phyloP scores from a whole-genome alignment of 2,888 invertebrate genomes.

The Heteromyza rotundicornis region DNA sequence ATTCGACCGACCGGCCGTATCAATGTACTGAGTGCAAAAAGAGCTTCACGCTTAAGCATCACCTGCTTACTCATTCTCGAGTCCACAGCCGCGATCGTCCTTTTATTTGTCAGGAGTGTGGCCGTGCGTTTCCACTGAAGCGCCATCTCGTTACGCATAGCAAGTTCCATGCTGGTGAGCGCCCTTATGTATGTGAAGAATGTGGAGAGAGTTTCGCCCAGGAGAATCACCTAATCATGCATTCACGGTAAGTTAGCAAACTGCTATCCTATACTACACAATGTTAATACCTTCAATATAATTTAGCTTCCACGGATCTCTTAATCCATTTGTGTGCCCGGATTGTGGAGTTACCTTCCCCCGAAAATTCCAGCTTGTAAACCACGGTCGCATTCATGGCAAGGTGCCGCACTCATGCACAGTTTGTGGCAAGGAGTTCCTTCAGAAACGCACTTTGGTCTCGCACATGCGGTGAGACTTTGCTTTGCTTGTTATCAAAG shows the following conservation, averaged over 20 bases:
- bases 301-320: slow-evolving; percentile 86
- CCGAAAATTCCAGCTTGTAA: slow-evolving; percentile 84
- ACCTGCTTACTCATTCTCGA: slow-evolving; percentile 79
- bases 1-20: slow-evolving; percentile 82
- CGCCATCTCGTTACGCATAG: slow-evolving; percentile 83
- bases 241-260: slow-evolving; percentile 58
- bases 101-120: slow-evolving; percentile 83
- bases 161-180: slow-evolving; percentile 85
- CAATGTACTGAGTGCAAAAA: slow-evolving; percentile 86
- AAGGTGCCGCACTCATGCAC: slow-evolving; percentile 82
- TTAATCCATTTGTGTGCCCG: slow-evolving; percentile 92
- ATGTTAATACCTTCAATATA: not conserved
- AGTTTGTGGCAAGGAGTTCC: slow-evolving; percentile 83
- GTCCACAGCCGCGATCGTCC: slow-evolving; percentile 82
- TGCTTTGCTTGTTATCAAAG: slow-evolving; percentile 2
- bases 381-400: slow-evolving; percentile 82
- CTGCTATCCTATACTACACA: not conserved
- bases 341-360: slow-evolving; percentile 88
- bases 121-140: slow-evolving; percentile 80
- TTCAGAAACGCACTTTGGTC: slow-evolving; percentile 81
- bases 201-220: slow-evolving; percentile 93
- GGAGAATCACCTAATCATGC: slow-evolving; percentile 75
- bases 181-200: slow-evolving; percentile 84
- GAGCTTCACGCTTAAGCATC: slow-evolving; percentile 84
- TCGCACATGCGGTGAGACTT: slow-evolving; percentile 75